Conservation (phyloP, 35 echinoderm and acorn worm species). For the Nesometra sesokonis region DNA sequence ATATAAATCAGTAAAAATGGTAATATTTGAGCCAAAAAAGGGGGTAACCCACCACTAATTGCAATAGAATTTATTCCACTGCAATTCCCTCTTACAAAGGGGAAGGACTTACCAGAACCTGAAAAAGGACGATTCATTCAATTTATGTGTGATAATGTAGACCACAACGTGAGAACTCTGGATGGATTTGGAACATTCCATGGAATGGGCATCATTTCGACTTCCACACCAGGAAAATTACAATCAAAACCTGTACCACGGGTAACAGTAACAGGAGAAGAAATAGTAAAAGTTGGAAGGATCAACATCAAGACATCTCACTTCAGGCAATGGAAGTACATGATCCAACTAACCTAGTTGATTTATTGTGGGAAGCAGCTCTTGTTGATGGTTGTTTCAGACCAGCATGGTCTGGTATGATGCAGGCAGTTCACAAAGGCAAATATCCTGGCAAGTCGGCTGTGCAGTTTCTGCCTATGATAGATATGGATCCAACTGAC, state of each 20-base stretch:
- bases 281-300: background rate
- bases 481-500: constrained; percentile 51
- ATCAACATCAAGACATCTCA: background rate
- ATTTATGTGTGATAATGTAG: constrained; percentile 56
- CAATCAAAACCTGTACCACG: constrained; percentile 6
- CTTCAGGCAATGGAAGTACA: background rate
- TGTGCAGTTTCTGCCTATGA: constrained; percentile 33
- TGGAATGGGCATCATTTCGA: constrained; percentile 62
- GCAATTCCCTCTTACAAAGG: constrained; percentile 6
- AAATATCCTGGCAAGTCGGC: constrained; percentile 30
- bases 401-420: constrained; percentile 44
- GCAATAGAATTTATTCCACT: too few species aligned
- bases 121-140: constrained; percentile 4
- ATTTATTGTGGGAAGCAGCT: constrained; percentile 29
- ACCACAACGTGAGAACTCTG: constrained; percentile 48
- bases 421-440: constrained; percentile 25
- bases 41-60: too few species aligned
- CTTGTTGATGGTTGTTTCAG: background rate
- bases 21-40: too few species aligned
- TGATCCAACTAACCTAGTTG: constrained; percentile 18
- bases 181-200: constrained; percentile 49
- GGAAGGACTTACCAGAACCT: constrained; percentile 15
- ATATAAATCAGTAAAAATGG: too few species aligned
- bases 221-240: constrained; percentile 7
- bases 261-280: background rate